Percentiles rank a stretch among this genome's conserved stretches.
These are phyloP conservation scores for Lepidonotus clava DNA, from an alignment of 2,888 invertebrate genomes.

Conservation along the genomic window DNA sequence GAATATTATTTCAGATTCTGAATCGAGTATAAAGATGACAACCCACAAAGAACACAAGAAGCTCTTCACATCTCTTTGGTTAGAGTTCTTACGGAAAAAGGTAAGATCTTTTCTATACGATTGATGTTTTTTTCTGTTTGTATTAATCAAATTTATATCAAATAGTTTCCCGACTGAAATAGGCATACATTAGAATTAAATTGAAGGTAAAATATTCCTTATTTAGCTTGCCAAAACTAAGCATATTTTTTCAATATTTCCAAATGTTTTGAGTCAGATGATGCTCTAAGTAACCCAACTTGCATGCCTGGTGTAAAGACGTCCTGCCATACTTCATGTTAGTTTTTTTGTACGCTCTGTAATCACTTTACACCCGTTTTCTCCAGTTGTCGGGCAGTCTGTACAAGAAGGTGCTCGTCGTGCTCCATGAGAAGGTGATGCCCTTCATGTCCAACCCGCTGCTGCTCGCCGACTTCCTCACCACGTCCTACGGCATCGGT, in stretches of 20 bases:
- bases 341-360: too few relatives aligned
- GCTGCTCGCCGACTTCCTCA: constrained; percentile 93
- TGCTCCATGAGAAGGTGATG: constrained; percentile 91
- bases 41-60: constrained; percentile 82
- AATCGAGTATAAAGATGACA: constrained; percentile 58
- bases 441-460: constrained; percentile 90
- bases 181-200: too few relatives aligned
- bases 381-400: constrained; percentile 83
- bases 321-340: too few relatives aligned
- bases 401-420: constrained; percentile 89
- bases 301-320: too few relatives aligned
- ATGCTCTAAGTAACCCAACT: too few relatives aligned
- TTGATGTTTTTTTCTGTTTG: too few relatives aligned
- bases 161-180: too few relatives aligned
- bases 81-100: constrained; percentile 73
- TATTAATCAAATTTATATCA: too few relatives aligned
- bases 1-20: constrained; percentile 59
- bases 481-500: constrained; percentile 92
- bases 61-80: constrained; percentile 79
- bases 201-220: neutral
- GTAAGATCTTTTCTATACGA: too few relatives aligned
- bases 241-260: neutral
- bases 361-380: constrained; percentile 45
- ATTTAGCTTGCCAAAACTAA: neutral
- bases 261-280: too few relatives aligned